phyloP scores from a whole-genome alignment of 2,113 vertebrate species.

The Vanacampus margaritifer region DNA sequence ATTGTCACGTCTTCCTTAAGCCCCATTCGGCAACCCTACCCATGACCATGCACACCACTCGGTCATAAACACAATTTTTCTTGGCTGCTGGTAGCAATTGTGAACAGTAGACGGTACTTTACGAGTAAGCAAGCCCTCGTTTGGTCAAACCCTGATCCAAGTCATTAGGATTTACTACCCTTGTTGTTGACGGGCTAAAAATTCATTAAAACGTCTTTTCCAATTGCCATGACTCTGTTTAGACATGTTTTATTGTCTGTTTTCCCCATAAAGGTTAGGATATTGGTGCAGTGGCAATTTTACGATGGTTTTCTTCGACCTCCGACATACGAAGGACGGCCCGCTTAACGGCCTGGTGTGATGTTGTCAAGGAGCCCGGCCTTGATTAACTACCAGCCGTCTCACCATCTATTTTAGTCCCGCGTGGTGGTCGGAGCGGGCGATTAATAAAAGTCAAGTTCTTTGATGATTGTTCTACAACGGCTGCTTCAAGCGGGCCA shows the following conservation, averaged over 20 bases:
- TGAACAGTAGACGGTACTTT: neutral
- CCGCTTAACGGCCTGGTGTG: neutral
- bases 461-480: neutral
- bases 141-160: neutral
- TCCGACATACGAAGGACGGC: neutral
- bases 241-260: neutral
- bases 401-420: constrained; percentile 6
- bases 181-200: neutral
- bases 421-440: neutral
- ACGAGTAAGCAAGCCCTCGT: neutral
- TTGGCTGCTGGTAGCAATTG: neutral
- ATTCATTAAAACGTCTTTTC: neutral
- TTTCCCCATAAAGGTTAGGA: neutral
- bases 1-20: no score
- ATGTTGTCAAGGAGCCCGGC: neutral
- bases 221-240: neutral
- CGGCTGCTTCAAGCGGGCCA: neutral
- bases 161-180: neutral
- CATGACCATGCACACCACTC: neutral
- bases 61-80: neutral
- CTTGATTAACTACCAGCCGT: constrained; percentile 5
- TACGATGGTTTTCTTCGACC: constrained; percentile 1
- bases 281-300: neutral
- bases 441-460: neutral
- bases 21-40: no score